Percentiles rank a stretch among this genome's conserved stretches.
Evolutionary conservation across 2,113 vertebrate genomes (phyloP).

Genomic region (Spea multiplicata): DNA sequence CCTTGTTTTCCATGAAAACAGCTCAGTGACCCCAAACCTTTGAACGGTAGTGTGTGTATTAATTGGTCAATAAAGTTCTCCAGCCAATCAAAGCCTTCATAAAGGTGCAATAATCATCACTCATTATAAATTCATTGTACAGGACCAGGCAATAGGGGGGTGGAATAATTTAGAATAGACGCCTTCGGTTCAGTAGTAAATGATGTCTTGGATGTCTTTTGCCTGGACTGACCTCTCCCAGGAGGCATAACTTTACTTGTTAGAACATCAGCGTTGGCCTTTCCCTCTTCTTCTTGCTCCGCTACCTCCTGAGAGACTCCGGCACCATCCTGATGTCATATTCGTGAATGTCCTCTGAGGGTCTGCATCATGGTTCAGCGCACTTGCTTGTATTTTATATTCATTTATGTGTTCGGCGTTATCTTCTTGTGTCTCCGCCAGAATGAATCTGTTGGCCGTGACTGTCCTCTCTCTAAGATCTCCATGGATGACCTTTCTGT

Average conservation of each 20-base stretch:
- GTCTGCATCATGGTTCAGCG: constrained; percentile 23
- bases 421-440: background rate
- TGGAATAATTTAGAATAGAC: no score
- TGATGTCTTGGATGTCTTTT: no score
- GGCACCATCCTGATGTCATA: constrained; percentile 29
- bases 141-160: no score
- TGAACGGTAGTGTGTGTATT: no score
- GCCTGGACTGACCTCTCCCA: background rate
- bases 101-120: no score
- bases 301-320: constrained; percentile 33
- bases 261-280: constrained; percentile 24
- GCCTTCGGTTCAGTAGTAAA: no score
- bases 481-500: constrained; percentile 30
- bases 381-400: constrained; percentile 26
- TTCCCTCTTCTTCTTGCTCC: constrained; percentile 23
- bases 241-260: constrained; percentile 12
- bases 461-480: constrained; percentile 11
- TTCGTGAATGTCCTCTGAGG: constrained; percentile 35
- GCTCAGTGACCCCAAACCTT: no score
- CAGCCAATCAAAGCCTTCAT: no score
- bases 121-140: no score
- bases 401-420: constrained; percentile 29
- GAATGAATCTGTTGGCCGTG: background rate
- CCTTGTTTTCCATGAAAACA: no score
- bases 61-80: no score